Conservation (phyloP, 2,888 invertebrate species). For the Sceliomorpha sp. region DNA sequence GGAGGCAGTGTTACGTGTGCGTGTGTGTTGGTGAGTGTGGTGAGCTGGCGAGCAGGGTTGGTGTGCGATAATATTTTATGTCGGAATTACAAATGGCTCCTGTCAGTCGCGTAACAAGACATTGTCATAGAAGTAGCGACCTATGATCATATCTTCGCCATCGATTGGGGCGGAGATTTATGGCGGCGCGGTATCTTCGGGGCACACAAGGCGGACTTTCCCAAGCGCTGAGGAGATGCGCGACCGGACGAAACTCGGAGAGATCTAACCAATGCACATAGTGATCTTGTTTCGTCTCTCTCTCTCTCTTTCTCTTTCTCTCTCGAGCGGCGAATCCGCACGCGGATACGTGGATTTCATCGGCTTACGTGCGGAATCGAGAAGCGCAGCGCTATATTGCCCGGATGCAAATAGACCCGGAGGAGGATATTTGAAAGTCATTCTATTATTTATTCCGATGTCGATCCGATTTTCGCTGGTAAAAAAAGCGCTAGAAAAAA, state of each 20-base stretch:
- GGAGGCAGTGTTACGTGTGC: no score
- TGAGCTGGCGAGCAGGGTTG: no score
- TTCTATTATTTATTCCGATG: conserved; percentile 52
- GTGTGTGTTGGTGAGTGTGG: no score
- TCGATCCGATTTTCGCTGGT: conserved; percentile 39
- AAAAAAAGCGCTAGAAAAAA: conserved; percentile 26
- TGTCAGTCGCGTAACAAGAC: conserved; percentile 42
- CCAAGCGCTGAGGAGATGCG: conserved; percentile 66
- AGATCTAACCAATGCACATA: conserved; percentile 40
- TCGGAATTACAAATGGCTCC: conserved; percentile 38
- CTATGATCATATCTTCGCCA: conserved; percentile 67
- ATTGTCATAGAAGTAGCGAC: conserved; percentile 57
- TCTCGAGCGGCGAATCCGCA: conserved; percentile 14
- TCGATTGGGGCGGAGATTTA: conserved; percentile 77
- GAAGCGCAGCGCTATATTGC: conserved; percentile 31
- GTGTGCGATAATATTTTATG: conserved; percentile 38
- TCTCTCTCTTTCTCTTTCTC: conserved; percentile 43
- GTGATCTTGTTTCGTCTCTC: conserved; percentile 48
- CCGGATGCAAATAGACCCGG: conserved; percentile 48
- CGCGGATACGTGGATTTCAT: conserved; percentile 45
- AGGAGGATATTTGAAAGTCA: conserved; percentile 51
- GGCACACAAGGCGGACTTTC: conserved; percentile 65
- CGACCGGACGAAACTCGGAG: conserved; percentile 59
- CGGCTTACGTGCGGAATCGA: conserved; percentile 36
- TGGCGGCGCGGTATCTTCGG: conserved; percentile 57